Conservation (phyloP, 2,113 vertebrate genomes). For the Amphilophus citrinellus region DNA sequence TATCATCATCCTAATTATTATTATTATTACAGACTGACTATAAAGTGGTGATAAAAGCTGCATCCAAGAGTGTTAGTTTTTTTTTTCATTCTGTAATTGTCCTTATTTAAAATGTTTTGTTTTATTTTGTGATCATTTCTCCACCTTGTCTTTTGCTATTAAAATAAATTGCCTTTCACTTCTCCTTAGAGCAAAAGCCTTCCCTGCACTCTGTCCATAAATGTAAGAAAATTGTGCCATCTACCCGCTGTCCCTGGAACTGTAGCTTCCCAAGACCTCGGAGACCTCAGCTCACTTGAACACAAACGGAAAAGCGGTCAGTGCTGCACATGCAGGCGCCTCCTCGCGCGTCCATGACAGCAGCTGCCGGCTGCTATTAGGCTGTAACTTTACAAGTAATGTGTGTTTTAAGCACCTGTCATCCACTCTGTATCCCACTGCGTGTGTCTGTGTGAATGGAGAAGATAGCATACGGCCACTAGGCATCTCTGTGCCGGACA, state of each 20-base stretch:
- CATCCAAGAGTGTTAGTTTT: background rate
- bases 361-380: conserved; percentile 65
- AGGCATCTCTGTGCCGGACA: conserved; percentile 23
- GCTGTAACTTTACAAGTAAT: conserved; percentile 66
- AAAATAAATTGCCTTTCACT: conserved; percentile 89
- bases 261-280: conserved; percentile 92
- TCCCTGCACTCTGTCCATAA: conserved; percentile 88
- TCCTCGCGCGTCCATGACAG: conserved; percentile 46
- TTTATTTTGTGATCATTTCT: background rate
- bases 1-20: conserved; percentile 16
- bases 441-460: conserved; percentile 36
- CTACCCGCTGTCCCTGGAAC: conserved; percentile 98
- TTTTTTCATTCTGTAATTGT: background rate
- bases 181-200: conserved; percentile 86
- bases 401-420: conserved; percentile 71
- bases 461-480: background rate
- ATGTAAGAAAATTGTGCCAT: conserved; percentile 99
- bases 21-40: background rate
- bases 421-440: conserved; percentile 47
- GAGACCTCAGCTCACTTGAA: conserved; percentile 86
- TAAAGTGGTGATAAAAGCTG: background rate
- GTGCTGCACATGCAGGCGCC: conserved; percentile 58
- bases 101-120: conserved; percentile 62
- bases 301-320: conserved; percentile 73
- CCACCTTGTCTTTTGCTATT: conserved; percentile 82